Conservation (phyloP, 2,888 invertebrate genomes). For the Sepioteuthis lessoniana region DNA sequence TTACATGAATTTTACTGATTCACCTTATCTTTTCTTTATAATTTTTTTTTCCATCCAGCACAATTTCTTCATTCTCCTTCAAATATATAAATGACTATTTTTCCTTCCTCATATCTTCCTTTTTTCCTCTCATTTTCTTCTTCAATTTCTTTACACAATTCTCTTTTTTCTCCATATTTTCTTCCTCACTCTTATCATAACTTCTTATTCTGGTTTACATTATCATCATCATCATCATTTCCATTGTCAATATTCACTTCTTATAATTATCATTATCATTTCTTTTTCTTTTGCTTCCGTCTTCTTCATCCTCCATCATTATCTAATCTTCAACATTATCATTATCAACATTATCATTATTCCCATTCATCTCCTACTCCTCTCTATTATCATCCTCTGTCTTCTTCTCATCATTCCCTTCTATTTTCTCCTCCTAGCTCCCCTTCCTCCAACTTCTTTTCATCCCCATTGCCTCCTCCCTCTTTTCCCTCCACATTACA, state of each 20-base stretch:
- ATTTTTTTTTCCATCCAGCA: too few species aligned
- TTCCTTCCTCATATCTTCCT: too few species aligned
- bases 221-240: background rate
- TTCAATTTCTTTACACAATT: too few species aligned
- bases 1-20: background rate
- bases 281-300: background rate
- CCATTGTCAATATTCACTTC: background rate
- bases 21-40: too few species aligned
- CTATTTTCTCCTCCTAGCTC: background rate
- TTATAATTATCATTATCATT: background rate
- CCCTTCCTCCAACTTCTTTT: conserved; percentile 12
- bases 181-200: background rate
- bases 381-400: background rate
- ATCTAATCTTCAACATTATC: background rate
- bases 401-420: background rate
- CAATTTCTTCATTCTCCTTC: too few species aligned
- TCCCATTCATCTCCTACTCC: background rate
- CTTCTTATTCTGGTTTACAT: background rate
- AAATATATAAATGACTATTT: too few species aligned
- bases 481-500: background rate
- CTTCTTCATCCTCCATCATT: background rate
- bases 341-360: conserved; percentile 18
- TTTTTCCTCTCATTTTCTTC: too few species aligned
- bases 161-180: background rate
- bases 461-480: background rate